phyloP scores from a whole-genome alignment of 2,888 invertebrate species.

The Beris chalybata region DNA sequence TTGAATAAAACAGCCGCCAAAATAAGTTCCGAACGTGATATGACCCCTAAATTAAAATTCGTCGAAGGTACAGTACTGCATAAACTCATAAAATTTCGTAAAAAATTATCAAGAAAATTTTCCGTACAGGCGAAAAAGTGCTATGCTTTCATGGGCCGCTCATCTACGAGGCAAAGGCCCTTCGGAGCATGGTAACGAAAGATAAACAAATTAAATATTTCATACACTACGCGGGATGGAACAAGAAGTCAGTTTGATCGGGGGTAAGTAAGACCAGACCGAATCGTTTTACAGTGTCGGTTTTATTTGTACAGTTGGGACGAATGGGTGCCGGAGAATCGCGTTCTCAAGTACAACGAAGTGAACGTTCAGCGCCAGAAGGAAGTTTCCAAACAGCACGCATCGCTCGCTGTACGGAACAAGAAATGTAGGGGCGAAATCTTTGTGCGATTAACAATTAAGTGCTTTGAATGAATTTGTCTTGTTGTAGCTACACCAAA shows the following conservation, averaged over 20 bases:
- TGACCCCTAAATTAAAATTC: constrained; percentile 66
- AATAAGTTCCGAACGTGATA: constrained; percentile 43
- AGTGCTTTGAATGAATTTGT: neutral
- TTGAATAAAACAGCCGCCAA: constrained; percentile 39
- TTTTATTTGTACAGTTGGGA: constrained; percentile 67
- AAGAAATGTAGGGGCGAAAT: constrained; percentile 59
- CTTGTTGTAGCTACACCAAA: constrained; percentile 49
- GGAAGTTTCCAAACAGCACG: constrained; percentile 80
- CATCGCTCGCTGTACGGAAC: constrained; percentile 68
- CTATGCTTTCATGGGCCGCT: constrained; percentile 95
- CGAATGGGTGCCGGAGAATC: constrained; percentile 88
- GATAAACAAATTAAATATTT: constrained; percentile 88
- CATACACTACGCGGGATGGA: constrained; percentile 98
- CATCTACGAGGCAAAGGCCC: constrained; percentile 95
- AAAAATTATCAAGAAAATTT: neutral
- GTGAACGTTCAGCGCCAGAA: constrained; percentile 85
- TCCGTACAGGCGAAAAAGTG: constrained; percentile 75
- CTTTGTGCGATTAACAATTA: neutral
- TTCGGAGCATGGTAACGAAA: constrained; percentile 78
- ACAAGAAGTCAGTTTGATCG: constrained; percentile 81
- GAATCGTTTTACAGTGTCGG: constrained; percentile 10
- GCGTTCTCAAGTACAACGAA: constrained; percentile 89
- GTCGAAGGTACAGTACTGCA: constrained; percentile 63
- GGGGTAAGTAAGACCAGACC: neutral
- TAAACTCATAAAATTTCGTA: constrained; percentile 22